Percentiles rank a stretch among this genome's conserved stretches.
phyloP scores from a whole-genome alignment of 2,888 invertebrate species.

The Aplocera efformata region DNA sequence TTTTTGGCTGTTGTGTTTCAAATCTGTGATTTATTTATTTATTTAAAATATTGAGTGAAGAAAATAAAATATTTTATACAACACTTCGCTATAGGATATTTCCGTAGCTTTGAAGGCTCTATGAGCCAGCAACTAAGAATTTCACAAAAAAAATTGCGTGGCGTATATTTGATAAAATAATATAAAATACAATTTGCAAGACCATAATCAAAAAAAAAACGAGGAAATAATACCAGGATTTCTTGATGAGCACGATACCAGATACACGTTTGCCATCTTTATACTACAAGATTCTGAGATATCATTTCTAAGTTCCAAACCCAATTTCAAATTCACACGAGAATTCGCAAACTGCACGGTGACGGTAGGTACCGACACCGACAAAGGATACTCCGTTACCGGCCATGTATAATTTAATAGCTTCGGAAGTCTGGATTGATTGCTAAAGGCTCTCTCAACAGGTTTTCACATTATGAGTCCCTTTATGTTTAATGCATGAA shows the following conservation, averaged over 20 bases:
- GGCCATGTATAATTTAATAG: conserved; percentile 33
- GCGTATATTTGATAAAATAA: too few species aligned
- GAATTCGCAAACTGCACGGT: conserved; percentile 7
- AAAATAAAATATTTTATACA: not conserved
- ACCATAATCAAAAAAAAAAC: too few species aligned
- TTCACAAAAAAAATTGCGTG: not conserved
- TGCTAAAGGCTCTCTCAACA: conserved; percentile 35
- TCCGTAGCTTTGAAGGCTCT: too few species aligned
- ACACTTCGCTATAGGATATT: not conserved
- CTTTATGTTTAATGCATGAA: conserved; percentile 53
- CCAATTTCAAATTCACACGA: conserved; percentile 3
- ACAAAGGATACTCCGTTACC: not conserved
- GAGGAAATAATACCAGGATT: too few species aligned
- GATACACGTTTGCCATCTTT: too few species aligned
- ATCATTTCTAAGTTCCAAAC: too few species aligned
- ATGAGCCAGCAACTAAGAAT: not conserved
- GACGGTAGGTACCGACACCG: conserved; percentile 3
- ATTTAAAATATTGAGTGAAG: not conserved
- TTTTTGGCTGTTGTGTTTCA: not conserved
- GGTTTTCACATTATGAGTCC: conserved; percentile 33
- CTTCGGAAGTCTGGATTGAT: conserved; percentile 33
- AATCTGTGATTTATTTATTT: not conserved
- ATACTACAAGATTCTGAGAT: too few species aligned
- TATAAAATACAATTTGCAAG: too few species aligned
- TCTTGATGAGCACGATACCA: too few species aligned